phyloP scores from a whole-genome alignment of 2,888 invertebrate species.

The Drosophila nr. medialis region DNA sequence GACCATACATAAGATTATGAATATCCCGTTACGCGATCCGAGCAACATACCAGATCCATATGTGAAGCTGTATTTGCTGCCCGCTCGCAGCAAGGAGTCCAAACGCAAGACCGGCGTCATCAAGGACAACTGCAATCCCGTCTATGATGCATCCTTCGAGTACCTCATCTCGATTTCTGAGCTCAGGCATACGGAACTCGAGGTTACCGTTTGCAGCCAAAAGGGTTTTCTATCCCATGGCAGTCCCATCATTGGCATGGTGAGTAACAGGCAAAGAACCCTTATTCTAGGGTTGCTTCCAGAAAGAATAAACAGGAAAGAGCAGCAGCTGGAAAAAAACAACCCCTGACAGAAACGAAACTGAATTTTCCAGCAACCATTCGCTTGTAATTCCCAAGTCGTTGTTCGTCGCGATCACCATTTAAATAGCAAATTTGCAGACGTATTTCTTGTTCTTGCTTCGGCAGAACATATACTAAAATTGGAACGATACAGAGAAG shows the following conservation, averaged over 20 bases:
- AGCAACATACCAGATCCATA: constrained; percentile 95
- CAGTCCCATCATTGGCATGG: constrained; percentile 93
- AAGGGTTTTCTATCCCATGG: constrained; percentile 93
- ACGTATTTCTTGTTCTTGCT: constrained; percentile 87
- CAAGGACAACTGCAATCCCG: constrained; percentile 95
- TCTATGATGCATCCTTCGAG: constrained; percentile 96
- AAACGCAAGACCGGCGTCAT: constrained; percentile 93
- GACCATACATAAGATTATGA: constrained; percentile 95
- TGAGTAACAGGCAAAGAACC: constrained; percentile 79
- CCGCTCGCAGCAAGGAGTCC: constrained; percentile 93
- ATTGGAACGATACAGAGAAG: constrained; percentile 97
- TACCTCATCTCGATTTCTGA: constrained; percentile 94
- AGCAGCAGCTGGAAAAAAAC: not conserved
- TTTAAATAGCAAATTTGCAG: constrained; percentile 27
- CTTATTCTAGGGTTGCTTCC: constrained; percentile 84
- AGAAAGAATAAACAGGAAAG: not conserved
- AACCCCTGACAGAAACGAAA: not conserved
- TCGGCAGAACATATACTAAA: constrained; percentile 93
- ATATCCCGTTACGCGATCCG: constrained; percentile 92
- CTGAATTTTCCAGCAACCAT: not conserved
- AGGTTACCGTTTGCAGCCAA: constrained; percentile 95
- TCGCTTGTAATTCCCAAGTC: constrained; percentile 61
- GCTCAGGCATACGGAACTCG: constrained; percentile 90
- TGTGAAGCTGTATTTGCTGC: constrained; percentile 94
- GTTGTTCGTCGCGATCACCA: not conserved